These are phyloP conservation scores for Sarcophaga rosellei DNA, from an alignment of 2,888 invertebrate species.

Conservation along the genomic window DNA sequence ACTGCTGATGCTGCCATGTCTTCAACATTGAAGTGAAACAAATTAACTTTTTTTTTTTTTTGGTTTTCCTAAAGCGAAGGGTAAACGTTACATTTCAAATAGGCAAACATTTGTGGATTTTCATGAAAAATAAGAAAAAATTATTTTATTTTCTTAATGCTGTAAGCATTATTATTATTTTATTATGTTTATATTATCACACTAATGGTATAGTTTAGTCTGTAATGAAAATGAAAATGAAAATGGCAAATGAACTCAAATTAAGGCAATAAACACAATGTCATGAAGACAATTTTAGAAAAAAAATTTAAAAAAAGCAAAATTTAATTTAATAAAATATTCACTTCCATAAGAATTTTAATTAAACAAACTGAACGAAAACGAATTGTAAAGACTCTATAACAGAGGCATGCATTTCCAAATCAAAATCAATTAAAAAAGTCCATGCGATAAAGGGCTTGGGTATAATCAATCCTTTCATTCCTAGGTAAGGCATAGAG, in stretches of 20 bases:
- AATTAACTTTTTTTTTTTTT: slow-evolving; percentile 38
- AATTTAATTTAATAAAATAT: not conserved
- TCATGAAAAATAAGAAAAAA: not conserved
- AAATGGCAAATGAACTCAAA: slow-evolving; percentile 13
- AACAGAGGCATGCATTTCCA: not conserved
- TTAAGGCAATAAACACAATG: slow-evolving; percentile 2
- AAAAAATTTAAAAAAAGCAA: no score
- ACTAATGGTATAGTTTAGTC: not conserved
- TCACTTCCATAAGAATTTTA: not conserved
- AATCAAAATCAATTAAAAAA: not conserved
- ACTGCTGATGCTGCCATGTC: slow-evolving; percentile 21
- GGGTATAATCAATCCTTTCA: no score
- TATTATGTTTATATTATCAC: not conserved
- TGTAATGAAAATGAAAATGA: not conserved
- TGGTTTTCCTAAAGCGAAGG: slow-evolving; percentile 45
- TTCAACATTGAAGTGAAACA: slow-evolving; percentile 24
- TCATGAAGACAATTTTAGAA: not conserved
- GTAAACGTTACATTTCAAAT: slow-evolving; percentile 46
- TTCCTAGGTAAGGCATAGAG: no score
- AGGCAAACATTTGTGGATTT: slow-evolving; percentile 9
- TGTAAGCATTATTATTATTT: not conserved
- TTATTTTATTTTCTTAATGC: not conserved
- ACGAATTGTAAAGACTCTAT: not conserved
- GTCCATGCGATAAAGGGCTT: no score
- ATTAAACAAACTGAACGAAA: not conserved